A percentile compares a stretch with the other conserved stretches of the same genome.
Evolutionary conservation across 2,888 invertebrate species (phyloP).

Genomic region (Bembecia ichneumoniformis): DNA sequence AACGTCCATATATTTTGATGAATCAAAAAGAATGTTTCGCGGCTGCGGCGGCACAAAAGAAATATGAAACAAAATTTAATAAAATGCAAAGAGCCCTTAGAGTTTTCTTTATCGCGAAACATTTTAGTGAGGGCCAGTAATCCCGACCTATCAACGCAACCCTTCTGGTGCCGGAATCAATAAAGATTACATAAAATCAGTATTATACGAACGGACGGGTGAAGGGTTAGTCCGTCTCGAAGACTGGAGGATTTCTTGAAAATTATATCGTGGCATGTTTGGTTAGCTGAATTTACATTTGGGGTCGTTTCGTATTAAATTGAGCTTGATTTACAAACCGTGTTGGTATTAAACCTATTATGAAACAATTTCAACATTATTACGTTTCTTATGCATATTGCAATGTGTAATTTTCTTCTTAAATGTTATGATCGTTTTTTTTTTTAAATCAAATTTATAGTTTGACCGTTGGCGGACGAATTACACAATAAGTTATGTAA

Average conservation of each 20-base stretch:
- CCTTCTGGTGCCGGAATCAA: conserved; percentile 3
- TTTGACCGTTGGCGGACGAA: too few relatives aligned
- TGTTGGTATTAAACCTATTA: neutral
- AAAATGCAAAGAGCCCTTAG: too few relatives aligned
- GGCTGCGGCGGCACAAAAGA: too few relatives aligned
- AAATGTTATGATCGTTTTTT: too few relatives aligned
- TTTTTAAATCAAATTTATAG: too few relatives aligned
- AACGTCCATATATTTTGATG: too few relatives aligned
- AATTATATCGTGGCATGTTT: neutral
- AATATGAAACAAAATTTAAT: too few relatives aligned
- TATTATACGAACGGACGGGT: conserved; percentile 3
- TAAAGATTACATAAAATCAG: conserved; percentile 6
- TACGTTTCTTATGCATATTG: too few relatives aligned
- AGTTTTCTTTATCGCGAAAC: neutral
- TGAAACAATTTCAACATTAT: too few relatives aligned
- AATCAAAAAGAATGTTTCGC: too few relatives aligned
- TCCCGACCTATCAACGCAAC: conserved; percentile 2
- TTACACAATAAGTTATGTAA: too few relatives aligned
- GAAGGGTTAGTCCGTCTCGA: conserved; percentile 2
- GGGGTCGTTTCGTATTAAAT: neutral
- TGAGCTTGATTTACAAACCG: neutral
- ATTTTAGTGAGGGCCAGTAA: neutral
- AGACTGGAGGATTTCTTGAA: neutral
- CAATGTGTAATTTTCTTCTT: too few relatives aligned
- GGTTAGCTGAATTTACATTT: neutral